Percentiles rank a stretch among this genome's conserved stretches.
Conservation (phyloP, 2,797 vertebrate species). For the Toxotes lorentzi region DNA sequence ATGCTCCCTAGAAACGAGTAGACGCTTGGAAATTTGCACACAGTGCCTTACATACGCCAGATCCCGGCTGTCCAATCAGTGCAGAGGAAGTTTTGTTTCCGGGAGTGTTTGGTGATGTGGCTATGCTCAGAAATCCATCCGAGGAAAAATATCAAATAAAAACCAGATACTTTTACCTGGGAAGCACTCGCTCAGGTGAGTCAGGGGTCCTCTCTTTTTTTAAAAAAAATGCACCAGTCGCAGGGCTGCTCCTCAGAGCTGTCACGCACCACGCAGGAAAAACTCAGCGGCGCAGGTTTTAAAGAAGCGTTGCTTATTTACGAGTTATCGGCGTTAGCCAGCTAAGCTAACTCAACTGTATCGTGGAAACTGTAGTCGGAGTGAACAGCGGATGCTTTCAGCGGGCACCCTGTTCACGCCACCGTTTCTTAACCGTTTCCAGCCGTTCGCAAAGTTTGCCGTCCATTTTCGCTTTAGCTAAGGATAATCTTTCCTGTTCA, state of each 20-base stretch:
- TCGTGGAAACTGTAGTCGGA: constrained; percentile 35
- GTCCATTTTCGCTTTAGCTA: constrained; percentile 67
- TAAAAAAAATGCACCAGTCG: background rate
- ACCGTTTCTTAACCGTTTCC: constrained; percentile 8
- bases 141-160: constrained; percentile 77
- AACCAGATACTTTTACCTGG: constrained; percentile 62
- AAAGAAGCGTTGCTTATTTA: constrained; percentile 53
- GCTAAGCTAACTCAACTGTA: constrained; percentile 62
- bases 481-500: constrained; percentile 73
- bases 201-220: constrained; percentile 25
- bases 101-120: constrained; percentile 89
- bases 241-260: background rate
- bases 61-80: constrained; percentile 78
- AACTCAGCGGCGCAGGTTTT: constrained; percentile 25
- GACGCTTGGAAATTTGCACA: constrained; percentile 42
- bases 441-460: constrained; percentile 30
- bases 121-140: constrained; percentile 81
- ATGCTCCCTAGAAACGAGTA: constrained; percentile 27
- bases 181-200: constrained; percentile 78
- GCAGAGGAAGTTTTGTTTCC: constrained; percentile 81
- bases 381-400: constrained; percentile 30
- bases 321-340: constrained; percentile 55
- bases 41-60: constrained; percentile 67
- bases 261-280: constrained; percentile 31
- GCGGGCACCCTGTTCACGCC: background rate